Evolutionary conservation across 1,140 invertebrate species (phyloP), one percentile per base, ranked within the genome.

Genomic region (Akabosia matsudoensis): DNA sequence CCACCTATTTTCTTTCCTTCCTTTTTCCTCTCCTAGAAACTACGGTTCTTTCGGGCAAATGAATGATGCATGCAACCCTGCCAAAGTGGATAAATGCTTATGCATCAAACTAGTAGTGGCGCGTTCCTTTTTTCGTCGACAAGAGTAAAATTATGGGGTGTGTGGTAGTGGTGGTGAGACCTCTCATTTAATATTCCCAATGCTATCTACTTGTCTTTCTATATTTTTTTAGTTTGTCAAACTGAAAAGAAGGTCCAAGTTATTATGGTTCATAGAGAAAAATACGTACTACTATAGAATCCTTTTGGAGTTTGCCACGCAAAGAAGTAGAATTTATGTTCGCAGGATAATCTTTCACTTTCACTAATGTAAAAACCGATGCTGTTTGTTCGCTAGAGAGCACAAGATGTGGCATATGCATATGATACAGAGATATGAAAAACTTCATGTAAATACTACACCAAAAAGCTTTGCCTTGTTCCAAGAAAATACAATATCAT

Each of bases 51-150:
- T 2, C 7, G 4, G 30, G 61, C 28, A 67, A 67, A 67, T 67
- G 61, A 30, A 30, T 4, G 28, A 67, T 67, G 61, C 61, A 67
- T 67, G 61, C 61, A 67, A 67, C 26, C 61, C 28, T 67, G 28
- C 61, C 61, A 67, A 67, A 67, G 61, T 67, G 61, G 61, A 67
- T 67, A 67, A 67, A 67, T 67, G 28, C 61, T 7, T 28, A 14
- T 67, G 61, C 10, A 67, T 45, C 7, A 45, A 18, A 7, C 18
- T 45, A 18, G 37, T 18, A 45, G 37, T 45, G 37, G 37, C n/a
- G n/a, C n/a, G n/a, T n/a, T n/a, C n/a, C n/a, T n/a, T n/a, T n/a
- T n/a, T n/a, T n/a, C n/a, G n/a, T 45, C 7, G 37, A 45, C 37
- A 45, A 45, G 37, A 18, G 37, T 18, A 45, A 45, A 45, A 45